Percentiles rank a stretch among this genome's conserved stretches.
These are phyloP conservation scores for Pampusana beccarii DNA, from an alignment of 2,113 vertebrate genomes.

Conservation along the genomic window DNA sequence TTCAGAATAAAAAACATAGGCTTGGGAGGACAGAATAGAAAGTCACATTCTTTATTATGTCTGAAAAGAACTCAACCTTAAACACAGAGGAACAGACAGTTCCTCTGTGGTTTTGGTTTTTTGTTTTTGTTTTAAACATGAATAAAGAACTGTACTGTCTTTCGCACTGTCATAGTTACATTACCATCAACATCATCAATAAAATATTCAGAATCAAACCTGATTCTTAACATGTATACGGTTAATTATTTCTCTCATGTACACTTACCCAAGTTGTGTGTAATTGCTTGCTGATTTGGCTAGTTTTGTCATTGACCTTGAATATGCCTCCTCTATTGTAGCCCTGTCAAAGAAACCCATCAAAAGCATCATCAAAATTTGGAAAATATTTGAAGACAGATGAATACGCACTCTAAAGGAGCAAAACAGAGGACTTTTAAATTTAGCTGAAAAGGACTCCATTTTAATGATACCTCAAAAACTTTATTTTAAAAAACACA, in stretches of 20 bases:
- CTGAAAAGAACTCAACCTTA: not conserved
- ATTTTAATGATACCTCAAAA: not conserved
- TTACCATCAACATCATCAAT: not conserved
- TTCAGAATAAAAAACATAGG: not conserved
- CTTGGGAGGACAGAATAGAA: not conserved
- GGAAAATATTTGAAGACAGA: not conserved
- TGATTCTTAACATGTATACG: not conserved
- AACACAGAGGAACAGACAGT: not conserved
- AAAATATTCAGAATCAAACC: not conserved
- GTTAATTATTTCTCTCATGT: not conserved
- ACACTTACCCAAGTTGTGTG: slow-evolving; percentile 92
- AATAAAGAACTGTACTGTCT: not conserved
- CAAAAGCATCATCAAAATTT: not conserved
- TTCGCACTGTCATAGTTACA: not conserved
- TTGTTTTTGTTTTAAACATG: not conserved
- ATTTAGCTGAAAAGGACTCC: not conserved
- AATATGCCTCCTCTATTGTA: slow-evolving; percentile 93
- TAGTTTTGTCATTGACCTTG: slow-evolving; percentile 96
- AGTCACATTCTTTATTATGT: not conserved
- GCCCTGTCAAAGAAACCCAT: slow-evolving; percentile 77
- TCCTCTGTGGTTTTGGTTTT: too few species aligned
- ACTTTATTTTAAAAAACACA: not conserved
- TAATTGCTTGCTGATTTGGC: slow-evolving; percentile 95
- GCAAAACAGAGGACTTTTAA: not conserved
- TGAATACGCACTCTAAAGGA: not conserved